Percentiles rank a stretch among this genome's conserved stretches.
phyloP scores from a whole-genome alignment of 92 coral and sea anemone genomes.

The Phymanthus crucifer region DNA sequence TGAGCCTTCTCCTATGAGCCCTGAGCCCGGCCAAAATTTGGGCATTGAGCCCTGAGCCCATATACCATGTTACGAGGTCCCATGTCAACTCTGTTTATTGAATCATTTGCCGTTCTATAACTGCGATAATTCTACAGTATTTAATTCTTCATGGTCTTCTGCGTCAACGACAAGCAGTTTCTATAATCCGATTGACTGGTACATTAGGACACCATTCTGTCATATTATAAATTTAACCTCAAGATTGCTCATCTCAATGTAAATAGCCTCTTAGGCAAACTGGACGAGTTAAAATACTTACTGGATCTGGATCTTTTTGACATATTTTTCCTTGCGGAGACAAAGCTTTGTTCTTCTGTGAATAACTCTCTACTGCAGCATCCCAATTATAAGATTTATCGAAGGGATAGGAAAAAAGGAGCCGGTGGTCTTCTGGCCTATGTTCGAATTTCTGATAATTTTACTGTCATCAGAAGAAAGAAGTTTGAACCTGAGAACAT shows the following conservation, averaged over 20 bases:
- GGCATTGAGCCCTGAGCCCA: no score
- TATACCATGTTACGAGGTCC: no score
- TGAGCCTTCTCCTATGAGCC: no score
- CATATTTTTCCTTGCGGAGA: slow-evolving; percentile 13
- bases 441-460: slow-evolving; percentile 19
- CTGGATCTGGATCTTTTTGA: slow-evolving; percentile 10
- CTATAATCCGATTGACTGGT: slow-evolving; percentile 22
- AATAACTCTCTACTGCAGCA: slow-evolving; percentile 12
- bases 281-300: background rate
- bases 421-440: slow-evolving; percentile 46
- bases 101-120: no score
- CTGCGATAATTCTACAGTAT: no score
- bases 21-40: no score
- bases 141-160: no score
- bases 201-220: slow-evolving; percentile 21
- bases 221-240: slow-evolving; percentile 31
- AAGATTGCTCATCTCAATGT: slow-evolving; percentile 30
- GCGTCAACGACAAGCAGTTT: no score
- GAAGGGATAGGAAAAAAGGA: slow-evolving; percentile 46
- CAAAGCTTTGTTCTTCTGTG: slow-evolving; percentile 25
- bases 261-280: slow-evolving; percentile 11
- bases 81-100: no score
- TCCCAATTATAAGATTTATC: slow-evolving; percentile 30
- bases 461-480: slow-evolving; percentile 33
- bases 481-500: slow-evolving; percentile 41